These are phyloP conservation scores for Bombus fervidus DNA, from an alignment of 1,140 invertebrate species.

Conservation along the genomic window DNA sequence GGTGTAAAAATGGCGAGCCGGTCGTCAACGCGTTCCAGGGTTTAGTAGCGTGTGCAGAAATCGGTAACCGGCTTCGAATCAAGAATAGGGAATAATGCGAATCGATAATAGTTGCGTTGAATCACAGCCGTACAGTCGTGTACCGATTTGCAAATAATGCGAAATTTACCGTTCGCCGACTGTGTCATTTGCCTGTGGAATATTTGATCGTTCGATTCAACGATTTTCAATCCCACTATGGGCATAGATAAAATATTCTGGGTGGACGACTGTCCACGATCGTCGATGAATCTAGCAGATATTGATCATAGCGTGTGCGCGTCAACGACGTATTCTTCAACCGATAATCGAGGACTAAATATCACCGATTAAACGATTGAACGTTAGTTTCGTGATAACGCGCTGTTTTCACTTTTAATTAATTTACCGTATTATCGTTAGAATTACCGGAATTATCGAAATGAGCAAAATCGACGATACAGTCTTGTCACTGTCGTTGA, in stretches of 20 bases:
- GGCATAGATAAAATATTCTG: constrained; percentile 37
- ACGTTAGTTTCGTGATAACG: background rate
- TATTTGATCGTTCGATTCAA: constrained; percentile 39
- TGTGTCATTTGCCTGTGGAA: constrained; percentile 34
- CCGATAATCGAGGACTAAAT: background rate
- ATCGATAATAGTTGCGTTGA: constrained; percentile 16
- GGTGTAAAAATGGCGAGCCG: background rate
- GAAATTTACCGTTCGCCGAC: constrained; percentile 35
- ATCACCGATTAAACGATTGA: background rate
- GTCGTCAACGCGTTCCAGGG: background rate
- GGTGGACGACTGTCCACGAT: background rate
- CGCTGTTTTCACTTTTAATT: background rate
- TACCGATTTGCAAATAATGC: constrained; percentile 47
- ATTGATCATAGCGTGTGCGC: background rate
- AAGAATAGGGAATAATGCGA: constrained; percentile 38
- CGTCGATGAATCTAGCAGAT: background rate
- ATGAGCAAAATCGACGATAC: no score
- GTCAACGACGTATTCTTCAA: background rate
- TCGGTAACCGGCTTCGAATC: constrained; percentile 4
- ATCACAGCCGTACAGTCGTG: constrained; percentile 11
- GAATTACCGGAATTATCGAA: no score
- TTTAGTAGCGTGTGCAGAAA: constrained; percentile 1
- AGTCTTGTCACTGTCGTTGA: no score
- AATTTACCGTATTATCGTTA: no score
- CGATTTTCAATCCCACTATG: constrained; percentile 7